These are phyloP conservation scores for Saimiri boliviensis DNA, from an alignment of 2,113 vertebrate genomes.

Conservation along the genomic window DNA sequence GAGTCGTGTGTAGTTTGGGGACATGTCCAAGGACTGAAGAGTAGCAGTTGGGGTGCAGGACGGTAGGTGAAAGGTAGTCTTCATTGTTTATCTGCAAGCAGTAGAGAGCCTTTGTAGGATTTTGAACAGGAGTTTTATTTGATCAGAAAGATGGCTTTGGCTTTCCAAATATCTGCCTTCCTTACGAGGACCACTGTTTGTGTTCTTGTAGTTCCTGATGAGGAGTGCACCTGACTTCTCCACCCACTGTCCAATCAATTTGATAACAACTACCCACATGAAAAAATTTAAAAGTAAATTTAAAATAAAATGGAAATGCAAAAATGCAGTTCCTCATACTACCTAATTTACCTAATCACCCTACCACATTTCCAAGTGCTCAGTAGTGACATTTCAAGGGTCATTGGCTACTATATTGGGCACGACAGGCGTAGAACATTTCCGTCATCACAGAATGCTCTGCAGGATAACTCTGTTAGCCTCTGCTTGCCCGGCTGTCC, in stretches of 20 bases:
- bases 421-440: not conserved
- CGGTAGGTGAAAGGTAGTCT: no score
- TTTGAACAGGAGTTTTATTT: not conserved
- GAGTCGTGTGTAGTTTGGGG: not conserved
- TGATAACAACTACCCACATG: not conserved
- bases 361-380: not conserved
- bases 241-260: not conserved
- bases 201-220: not conserved
- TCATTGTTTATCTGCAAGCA: not conserved
- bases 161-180: conserved; percentile 19
- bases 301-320: not conserved
- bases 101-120: not conserved
- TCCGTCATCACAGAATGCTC: not conserved
- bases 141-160: not conserved
- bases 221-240: not conserved
- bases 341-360: not conserved
- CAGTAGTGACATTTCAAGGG: not conserved
- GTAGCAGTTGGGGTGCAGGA: not conserved
- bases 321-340: not conserved
- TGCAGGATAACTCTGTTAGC: not conserved
- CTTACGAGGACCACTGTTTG: not conserved
- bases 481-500: not conserved
- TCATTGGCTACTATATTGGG: not conserved
- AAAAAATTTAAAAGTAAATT: not conserved
- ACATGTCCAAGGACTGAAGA: not conserved